Evolutionary conservation across 2,797 vertebrate genomes (phyloP).

Genomic region (Gallinago nigripennis): DNA sequence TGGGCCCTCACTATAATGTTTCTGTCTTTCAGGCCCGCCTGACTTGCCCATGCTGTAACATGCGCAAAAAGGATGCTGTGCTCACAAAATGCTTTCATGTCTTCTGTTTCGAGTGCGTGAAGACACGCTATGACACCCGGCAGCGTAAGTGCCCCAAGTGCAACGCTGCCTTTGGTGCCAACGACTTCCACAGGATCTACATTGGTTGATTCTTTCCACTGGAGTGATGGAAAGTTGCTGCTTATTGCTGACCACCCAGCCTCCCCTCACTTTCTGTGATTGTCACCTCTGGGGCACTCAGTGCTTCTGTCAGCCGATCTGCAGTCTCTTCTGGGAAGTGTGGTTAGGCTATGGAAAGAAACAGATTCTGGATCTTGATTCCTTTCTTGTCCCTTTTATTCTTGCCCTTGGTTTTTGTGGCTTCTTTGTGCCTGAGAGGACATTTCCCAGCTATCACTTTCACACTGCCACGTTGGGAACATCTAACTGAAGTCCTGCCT

Average conservation of each 20-base stretch:
- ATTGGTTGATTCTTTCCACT: slow-evolving; percentile 80
- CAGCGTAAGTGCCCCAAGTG: slow-evolving; percentile 98
- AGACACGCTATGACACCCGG: slow-evolving; percentile 94
- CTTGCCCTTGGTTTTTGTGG: background rate
- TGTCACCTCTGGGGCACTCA: background rate
- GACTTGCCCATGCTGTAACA: slow-evolving; percentile 97
- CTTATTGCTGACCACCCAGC: background rate
- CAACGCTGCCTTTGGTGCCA: slow-evolving; percentile 95
- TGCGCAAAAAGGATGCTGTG: slow-evolving; percentile 94
- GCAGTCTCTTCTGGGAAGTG: background rate
- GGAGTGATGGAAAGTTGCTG: background rate
- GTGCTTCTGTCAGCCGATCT: background rate
- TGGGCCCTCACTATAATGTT: background rate
- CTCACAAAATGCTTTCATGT: slow-evolving; percentile 98
- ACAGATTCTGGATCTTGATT: background rate
- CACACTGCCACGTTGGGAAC: background rate
- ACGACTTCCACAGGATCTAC: slow-evolving; percentile 98
- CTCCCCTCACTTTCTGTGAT: background rate
- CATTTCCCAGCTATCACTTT: background rate
- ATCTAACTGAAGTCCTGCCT: background rate
- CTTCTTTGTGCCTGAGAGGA: background rate
- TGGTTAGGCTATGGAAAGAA: background rate
- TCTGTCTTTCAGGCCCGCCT: slow-evolving; percentile 84
- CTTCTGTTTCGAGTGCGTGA: slow-evolving; percentile 98
- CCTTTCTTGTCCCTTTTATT: background rate